Percentiles rank a stretch among this genome's conserved stretches.
phyloP scores from a whole-genome alignment of 2,797 vertebrate genomes.

The Enteromius unitaeniatus region DNA sequence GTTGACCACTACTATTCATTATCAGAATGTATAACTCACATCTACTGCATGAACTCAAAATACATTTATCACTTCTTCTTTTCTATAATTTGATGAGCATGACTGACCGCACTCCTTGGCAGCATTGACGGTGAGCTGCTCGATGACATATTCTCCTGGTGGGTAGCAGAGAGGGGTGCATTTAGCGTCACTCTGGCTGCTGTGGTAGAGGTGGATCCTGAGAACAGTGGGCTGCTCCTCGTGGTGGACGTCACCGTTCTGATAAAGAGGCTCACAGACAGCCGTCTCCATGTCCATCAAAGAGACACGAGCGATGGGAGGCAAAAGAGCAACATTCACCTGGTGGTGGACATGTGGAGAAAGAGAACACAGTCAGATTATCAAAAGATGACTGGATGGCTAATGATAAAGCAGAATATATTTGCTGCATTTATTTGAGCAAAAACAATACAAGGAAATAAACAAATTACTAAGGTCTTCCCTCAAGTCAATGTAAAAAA shows the following conservation, averaged over 20 bases:
- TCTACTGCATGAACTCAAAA: not conserved
- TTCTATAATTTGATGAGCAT: not conserved
- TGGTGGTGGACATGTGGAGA: slow-evolving; percentile 16
- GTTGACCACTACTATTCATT: not conserved
- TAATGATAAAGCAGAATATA: not conserved
- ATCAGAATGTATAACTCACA: not conserved
- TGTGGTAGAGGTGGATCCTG: slow-evolving; percentile 76
- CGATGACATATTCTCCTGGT: slow-evolving; percentile 77
- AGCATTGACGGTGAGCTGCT: slow-evolving; percentile 78
- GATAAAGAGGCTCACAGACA: slow-evolving; percentile 70
- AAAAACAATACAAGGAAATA: not conserved
- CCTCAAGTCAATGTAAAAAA: not conserved
- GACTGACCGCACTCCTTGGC: slow-evolving; percentile 81
- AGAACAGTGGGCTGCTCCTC: slow-evolving; percentile 68
- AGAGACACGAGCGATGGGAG: slow-evolving; percentile 32
- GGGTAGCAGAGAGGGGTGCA: slow-evolving; percentile 72
- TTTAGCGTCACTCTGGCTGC: slow-evolving; percentile 58
- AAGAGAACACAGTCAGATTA: not conserved
- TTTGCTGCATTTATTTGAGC: not conserved
- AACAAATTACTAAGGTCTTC: not conserved
- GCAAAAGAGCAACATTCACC: slow-evolving; percentile 61
- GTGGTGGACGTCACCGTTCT: slow-evolving; percentile 75
- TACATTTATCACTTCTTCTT: not conserved
- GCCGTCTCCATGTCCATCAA: slow-evolving; percentile 71
- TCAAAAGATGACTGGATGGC: not conserved